A percentile compares a stretch with the other conserved stretches of the same genome.
These are phyloP conservation scores for Athetis lepigone DNA, from an alignment of 2,888 invertebrate species.

Conservation along the genomic window DNA sequence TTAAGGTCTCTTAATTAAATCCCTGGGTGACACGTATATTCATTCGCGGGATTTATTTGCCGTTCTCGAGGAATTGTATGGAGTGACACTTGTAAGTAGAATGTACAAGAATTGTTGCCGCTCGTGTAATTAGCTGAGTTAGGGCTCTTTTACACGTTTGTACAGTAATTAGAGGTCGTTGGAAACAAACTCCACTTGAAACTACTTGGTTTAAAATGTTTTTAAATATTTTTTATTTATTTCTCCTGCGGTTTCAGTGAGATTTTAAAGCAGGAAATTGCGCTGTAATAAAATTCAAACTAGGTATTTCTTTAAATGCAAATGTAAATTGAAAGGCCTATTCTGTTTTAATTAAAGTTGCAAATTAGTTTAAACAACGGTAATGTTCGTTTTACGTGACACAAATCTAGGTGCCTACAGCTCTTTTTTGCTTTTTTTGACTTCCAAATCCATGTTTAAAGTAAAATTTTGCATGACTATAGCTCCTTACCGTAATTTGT, in stretches of 20 bases:
- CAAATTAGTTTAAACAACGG: neutral
- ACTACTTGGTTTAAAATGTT: neutral
- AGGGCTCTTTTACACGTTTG: constrained; percentile 15
- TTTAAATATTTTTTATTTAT: neutral
- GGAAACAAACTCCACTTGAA: neutral
- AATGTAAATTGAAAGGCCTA: neutral
- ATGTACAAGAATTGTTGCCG: constrained; percentile 25
- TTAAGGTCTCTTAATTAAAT: constrained; percentile 78
- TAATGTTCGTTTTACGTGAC: constrained; percentile 20
- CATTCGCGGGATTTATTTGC: constrained; percentile 65
- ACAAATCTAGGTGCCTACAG: neutral
- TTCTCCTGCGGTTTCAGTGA: neutral
- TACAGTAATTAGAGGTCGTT: neutral
- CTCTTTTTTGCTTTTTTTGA: neutral
- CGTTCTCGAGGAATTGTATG: constrained; percentile 53
- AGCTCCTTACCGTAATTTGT: neutral
- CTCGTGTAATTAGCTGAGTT: constrained; percentile 28
- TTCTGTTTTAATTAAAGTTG: neutral
- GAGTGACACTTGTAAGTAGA: constrained; percentile 31
- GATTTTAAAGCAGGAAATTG: too few species aligned
- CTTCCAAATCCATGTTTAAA: constrained; percentile 2
- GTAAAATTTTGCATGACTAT: neutral
- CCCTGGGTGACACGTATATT: constrained; percentile 68
- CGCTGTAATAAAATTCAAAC: too few species aligned
- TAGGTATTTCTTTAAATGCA: too few species aligned